These are phyloP conservation scores for Antigone vipio DNA, from an alignment of 2,113 vertebrate genomes.

Conservation along the genomic window DNA sequence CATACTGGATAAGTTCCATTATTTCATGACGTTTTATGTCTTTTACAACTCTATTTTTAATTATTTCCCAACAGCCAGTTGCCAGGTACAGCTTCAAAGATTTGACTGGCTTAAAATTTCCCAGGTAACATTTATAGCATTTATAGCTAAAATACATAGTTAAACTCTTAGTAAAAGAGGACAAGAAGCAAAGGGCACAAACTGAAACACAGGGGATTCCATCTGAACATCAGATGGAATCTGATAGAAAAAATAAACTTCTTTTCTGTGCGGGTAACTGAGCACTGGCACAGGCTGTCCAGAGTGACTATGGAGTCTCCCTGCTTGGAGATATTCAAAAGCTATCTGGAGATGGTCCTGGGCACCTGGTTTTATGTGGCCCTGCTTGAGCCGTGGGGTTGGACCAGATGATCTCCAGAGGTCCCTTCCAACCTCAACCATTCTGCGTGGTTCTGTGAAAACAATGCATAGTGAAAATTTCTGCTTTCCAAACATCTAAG, in stretches of 20 bases:
- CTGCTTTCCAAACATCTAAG: not conserved
- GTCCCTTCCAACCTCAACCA: not conserved
- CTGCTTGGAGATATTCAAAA: not conserved
- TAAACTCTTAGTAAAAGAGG: not conserved
- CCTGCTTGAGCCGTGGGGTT: not conserved
- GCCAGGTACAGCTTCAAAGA: not conserved
- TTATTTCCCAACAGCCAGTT: not conserved
- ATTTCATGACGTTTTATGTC: not conserved
- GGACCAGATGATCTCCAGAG: not conserved
- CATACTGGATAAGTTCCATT: not conserved
- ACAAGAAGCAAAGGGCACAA: not conserved
- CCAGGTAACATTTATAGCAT: not conserved
- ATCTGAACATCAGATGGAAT: not conserved
- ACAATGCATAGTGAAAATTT: not conserved
- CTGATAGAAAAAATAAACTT: not conserved
- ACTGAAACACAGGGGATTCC: not conserved
- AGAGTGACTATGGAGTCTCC: not conserved
- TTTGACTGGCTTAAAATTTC: not conserved
- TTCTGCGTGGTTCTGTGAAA: not conserved
- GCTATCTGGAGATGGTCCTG: not conserved
- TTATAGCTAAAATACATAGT: not conserved
- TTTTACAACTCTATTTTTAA: not conserved
- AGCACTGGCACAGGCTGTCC: not conserved
- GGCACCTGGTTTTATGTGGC: not conserved
- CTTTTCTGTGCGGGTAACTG: not conserved